phyloP scores from a whole-genome alignment of 2,797 vertebrate species.

The Myoxocephalus aenaeus region DNA sequence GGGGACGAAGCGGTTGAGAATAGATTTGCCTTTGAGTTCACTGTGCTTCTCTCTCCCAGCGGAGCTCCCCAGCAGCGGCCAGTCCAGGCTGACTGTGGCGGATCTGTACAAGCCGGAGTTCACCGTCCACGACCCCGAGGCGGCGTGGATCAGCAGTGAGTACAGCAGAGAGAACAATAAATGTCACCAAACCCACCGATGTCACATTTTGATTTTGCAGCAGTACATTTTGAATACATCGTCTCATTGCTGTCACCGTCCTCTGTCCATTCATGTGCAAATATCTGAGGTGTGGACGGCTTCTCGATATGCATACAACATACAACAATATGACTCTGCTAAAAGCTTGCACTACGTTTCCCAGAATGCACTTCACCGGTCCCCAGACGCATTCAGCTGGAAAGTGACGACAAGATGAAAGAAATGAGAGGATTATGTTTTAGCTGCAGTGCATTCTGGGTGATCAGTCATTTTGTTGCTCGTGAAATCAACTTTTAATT shows the following conservation, averaged over 20 bases:
- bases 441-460: conserved; percentile 6
- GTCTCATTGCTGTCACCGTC: background rate
- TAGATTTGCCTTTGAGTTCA: background rate
- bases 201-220: too few relatives aligned
- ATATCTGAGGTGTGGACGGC: too few relatives aligned
- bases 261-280: too few relatives aligned
- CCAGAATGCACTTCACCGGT: background rate
- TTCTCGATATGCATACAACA: too few relatives aligned
- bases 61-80: conserved; percentile 86
- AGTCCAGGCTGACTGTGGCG: conserved; percentile 86
- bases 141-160: conserved; percentile 91
- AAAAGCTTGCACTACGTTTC: background rate
- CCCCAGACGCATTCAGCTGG: background rate
- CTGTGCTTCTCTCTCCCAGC: conserved; percentile 68
- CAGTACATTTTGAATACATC: background rate
- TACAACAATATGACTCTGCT: background rate
- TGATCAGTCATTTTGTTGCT: background rate
- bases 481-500: background rate
- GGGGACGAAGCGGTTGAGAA: background rate
- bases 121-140: conserved; percentile 86
- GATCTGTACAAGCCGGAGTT: conserved; percentile 91
- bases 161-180: background rate
- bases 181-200: too few relatives aligned
- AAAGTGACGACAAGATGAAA: background rate
- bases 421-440: background rate